Evolutionary conservation across 2,797 vertebrate genomes (phyloP).

Genomic region (Halcyon smyrnensis): DNA sequence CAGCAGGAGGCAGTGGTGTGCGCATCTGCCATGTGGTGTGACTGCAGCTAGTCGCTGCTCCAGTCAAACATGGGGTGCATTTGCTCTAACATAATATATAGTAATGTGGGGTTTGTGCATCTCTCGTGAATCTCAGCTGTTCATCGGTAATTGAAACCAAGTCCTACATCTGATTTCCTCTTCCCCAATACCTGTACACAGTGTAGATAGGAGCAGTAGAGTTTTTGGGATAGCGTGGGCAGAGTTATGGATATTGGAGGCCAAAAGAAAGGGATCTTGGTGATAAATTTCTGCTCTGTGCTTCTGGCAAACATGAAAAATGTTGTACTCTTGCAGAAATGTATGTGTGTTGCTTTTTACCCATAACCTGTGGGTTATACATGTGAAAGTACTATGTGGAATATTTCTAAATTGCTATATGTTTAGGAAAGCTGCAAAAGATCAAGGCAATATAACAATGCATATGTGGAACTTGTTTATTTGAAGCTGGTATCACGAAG

Average conservation of each 20-base stretch:
- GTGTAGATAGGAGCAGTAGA: not conserved
- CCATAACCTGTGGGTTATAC: not conserved
- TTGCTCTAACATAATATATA: not conserved
- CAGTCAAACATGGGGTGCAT: not conserved
- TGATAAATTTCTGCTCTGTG: not conserved
- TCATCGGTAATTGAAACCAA: not conserved
- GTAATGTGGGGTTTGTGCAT: not conserved
- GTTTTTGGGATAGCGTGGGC: not conserved
- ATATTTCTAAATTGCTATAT: not conserved
- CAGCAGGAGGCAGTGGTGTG: not conserved
- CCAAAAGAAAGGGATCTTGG: rapidly evolving
- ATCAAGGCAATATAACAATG: not conserved
- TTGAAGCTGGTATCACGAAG: not conserved
- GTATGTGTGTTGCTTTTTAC: not conserved
- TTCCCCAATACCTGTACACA: not conserved
- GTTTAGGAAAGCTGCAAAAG: not conserved
- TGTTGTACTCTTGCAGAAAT: not conserved
- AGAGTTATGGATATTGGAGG: not conserved
- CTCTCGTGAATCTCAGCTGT: not conserved
- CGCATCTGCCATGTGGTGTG: not conserved
- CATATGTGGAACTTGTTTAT: not conserved
- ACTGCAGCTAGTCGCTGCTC: not conserved
- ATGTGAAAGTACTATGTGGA: not conserved
- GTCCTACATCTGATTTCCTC: not conserved
- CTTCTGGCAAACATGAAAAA: not conserved